Base-by-base conservation (phyloP, 2,797 vertebrate species). In the Onychomys torridus region DNA sequence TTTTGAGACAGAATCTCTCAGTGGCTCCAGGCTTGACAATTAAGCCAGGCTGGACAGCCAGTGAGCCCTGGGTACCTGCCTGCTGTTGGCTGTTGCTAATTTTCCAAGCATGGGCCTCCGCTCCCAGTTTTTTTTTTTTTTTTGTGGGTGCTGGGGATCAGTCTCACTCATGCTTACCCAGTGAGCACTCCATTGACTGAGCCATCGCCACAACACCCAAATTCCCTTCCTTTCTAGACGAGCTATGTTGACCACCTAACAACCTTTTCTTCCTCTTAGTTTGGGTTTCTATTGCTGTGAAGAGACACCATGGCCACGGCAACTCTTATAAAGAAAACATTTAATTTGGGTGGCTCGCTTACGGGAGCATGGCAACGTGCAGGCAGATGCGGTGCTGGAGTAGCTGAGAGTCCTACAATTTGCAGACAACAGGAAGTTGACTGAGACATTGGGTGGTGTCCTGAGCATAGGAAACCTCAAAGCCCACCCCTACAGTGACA, bases 311-410 rank as follows among this genome's bases (percentile, higher is more conserved):
- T 71, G 34, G 34, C 17, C 34, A 71, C n/a, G 2, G 67, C 67
- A 69, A 19, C 34, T n/a, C 67, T 69, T 69, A 69, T 17, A n/a
- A 69, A n/a, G 16, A 71, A 37, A 71, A 71, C 17, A 71, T 71
- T 71, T 37, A 71, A n/a, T 71, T 71, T 17, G 34, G 67, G 16
- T 69, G 67, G 17, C 34, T 71, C 0, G 5, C 17, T 71, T 71
- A 71, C 4, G 3, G 9, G n/a, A 37, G 19, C 17, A 37, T 37
- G n/a, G n/a, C 1, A 0, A 19, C n/a, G 4, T 23, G 19, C 69
- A 71, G 69, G n/a, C 69, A 71, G n/a, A 11, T 8, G 21, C 37
- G 4, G 69, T 37, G 3, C 69, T 71, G 69, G n/a, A 71, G 69
- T 5, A 37, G 69, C 69, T 71, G n/a, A 71, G 69, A 37, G 17